Base-by-base conservation (phyloP, 1,140 invertebrate genomes). In the Armadillidium nasatum region DNA sequence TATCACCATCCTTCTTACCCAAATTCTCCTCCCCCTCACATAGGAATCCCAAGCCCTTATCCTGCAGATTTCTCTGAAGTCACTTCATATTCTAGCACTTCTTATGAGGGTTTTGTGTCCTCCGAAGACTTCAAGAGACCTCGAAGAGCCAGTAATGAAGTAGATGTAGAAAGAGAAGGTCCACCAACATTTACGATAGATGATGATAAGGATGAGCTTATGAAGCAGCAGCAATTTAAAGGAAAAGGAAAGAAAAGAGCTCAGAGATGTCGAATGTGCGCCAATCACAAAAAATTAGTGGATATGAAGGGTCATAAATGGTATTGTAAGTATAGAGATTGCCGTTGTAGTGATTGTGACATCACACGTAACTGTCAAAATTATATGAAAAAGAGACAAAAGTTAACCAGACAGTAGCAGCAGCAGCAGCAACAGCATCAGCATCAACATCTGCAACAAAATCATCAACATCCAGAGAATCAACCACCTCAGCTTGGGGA, bases 271-370 rank as follows among this genome's bases (percentile, higher is more conserved):
- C 71, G 79, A 0, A 44, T 76, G 68, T 80, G 79, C 50, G 75
- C 79, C 19, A 80, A 80, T 54, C 79, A 80, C 44, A 72, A 71
- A n/a, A 43, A 69, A 1, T 78, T 74, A 15, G 77, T 75, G 10
- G 72, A 74, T 22, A 71, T 80, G 1, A 80, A 80, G 22, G 79
- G 79, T 7, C 79, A 80, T 72, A 80, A 80, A 67, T 80, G 77
- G 75, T 76, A 76, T 76, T 80, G 79, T 46, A 44, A 50, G 0
- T 78, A 72, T 74, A 72, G 75, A 19, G 72, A 76, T 0, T 77
- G 78, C 45, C 46, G 23, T 11, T 80, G 79, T 33, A 60, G 33
- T 9, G 66, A 74, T 74, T 80, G 79, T 60, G 77, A 74, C 9
- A 78, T 80, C 60, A 80, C 79, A 9, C 72, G 77, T 22, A 80